A percentile compares a stretch with the other conserved stretches of the same genome.
Evolutionary conservation across 2,113 vertebrate genomes (phyloP).

Genomic region (Lycocorax pyrrhopterus): DNA sequence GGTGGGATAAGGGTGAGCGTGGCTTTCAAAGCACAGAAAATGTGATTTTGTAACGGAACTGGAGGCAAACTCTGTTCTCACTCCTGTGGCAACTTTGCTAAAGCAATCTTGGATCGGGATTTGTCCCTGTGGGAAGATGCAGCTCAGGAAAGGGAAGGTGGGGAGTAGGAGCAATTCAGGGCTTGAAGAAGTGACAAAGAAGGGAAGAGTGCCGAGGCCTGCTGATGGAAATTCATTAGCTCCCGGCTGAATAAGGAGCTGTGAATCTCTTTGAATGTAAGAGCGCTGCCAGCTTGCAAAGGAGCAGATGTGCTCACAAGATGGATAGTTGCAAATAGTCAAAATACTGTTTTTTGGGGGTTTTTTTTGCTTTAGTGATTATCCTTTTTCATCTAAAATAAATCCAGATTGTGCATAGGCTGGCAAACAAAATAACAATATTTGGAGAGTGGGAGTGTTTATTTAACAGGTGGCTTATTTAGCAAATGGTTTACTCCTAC

Average conservation of each 20-base stretch:
- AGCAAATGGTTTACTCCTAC: background rate
- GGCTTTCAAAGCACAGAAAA: background rate
- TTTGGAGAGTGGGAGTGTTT: conserved; percentile 43
- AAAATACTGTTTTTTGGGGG: background rate
- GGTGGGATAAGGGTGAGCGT: rapidly evolving
- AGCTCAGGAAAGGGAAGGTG: background rate
- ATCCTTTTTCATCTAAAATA: conserved; percentile 48
- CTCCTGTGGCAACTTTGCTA: background rate
- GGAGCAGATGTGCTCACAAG: conserved; percentile 57
- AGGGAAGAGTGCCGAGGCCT: background rate
- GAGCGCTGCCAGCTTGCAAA: conserved; percentile 3
- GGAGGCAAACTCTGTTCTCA: background rate
- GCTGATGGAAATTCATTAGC: conserved; percentile 15
- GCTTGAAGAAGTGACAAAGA: background rate
- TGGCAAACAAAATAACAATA: conserved; percentile 54
- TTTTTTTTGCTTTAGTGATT: background rate
- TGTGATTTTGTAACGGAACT: rapidly evolving
- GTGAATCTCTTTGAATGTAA: background rate
- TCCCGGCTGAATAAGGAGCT: background rate
- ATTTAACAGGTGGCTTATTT: conserved; percentile 56
- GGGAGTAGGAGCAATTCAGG: background rate
- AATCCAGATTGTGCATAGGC: conserved; percentile 49
- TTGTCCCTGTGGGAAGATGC: background rate
- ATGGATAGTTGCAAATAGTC: conserved; percentile 32
- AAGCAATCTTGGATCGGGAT: rapidly evolving